phyloP scores from a whole-genome alignment of 2,797 vertebrate genomes.

The Manis pentadactyla region DNA sequence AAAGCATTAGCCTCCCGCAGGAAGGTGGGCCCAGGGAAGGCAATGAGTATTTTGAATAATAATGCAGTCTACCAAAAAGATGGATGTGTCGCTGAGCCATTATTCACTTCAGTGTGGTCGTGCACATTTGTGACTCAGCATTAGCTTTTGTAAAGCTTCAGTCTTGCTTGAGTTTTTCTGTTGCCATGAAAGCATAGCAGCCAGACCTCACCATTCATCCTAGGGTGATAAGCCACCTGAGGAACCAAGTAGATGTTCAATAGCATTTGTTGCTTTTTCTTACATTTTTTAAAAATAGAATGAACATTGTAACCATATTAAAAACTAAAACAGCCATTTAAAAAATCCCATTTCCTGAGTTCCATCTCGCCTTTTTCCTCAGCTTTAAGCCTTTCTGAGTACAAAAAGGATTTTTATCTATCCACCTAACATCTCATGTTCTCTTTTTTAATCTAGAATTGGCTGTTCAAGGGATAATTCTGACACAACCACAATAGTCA shows the following conservation, averaged over 20 bases:
- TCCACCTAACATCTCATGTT: not conserved
- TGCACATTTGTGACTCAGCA: not conserved
- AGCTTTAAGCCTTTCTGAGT: not conserved
- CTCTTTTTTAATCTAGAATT: not conserved
- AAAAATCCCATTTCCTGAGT: not conserved
- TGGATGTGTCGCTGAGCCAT: not conserved
- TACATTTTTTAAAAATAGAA: not conserved
- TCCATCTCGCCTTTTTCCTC: not conserved
- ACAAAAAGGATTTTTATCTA: not conserved
- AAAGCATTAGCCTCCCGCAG: not conserved
- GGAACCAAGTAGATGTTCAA: not conserved
- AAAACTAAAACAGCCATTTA: not conserved
- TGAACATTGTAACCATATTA: not conserved
- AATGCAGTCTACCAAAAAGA: not conserved
- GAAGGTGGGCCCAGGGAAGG: not conserved
- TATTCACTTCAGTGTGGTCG: not conserved
- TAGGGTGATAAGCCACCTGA: not conserved
- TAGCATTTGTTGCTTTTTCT: not conserved
- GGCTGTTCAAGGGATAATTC: not conserved
- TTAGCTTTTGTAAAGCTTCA: not conserved
- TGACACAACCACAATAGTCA: not conserved
- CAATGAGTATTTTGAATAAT: not conserved
- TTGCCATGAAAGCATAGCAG: not conserved
- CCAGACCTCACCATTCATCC: not conserved
- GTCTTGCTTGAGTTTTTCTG: not conserved